These are phyloP conservation scores for Xyliphius kryptos DNA, from an alignment of 2,113 vertebrate genomes.

Conservation along the genomic window DNA sequence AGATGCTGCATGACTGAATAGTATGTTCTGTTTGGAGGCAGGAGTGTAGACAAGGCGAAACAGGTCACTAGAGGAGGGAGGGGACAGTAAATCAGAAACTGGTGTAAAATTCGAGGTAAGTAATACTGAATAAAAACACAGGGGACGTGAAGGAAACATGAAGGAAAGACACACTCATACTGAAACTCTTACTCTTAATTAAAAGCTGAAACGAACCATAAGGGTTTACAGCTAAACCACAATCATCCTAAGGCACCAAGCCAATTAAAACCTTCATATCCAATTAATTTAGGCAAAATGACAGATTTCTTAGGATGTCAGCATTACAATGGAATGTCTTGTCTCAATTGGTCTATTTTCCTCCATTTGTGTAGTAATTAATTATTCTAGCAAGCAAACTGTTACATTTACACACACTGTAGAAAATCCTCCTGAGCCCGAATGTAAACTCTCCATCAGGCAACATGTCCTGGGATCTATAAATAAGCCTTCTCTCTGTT, in stretches of 20 bases:
- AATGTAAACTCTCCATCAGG: too few relatives aligned
- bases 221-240: constrained; percentile 28
- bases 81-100: constrained; percentile 26
- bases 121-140: neutral
- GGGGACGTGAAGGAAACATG: constrained; percentile 6
- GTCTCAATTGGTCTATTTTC: constrained; percentile 4
- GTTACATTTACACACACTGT: constrained; percentile 11
- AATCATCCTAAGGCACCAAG: constrained; percentile 22
- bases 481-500: too few relatives aligned
- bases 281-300: constrained; percentile 25
- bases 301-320: constrained; percentile 20
- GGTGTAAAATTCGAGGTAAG: constrained; percentile 10
- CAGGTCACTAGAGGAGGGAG: constrained; percentile 16
- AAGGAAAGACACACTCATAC: neutral
- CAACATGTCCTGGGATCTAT: too few relatives aligned
- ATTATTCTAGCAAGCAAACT: neutral
- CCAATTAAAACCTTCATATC: constrained; percentile 37
- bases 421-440: too few relatives aligned
- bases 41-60: constrained; percentile 14
- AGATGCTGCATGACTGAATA: constrained; percentile 8
- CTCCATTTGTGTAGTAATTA: constrained; percentile 1
- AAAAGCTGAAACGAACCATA: constrained; percentile 3
- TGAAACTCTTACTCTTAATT: constrained; percentile 14
- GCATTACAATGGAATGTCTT: neutral
- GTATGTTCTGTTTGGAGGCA: constrained; percentile 5